A percentile compares a stretch with the other conserved stretches of the same genome.
phyloP scores from a whole-genome alignment of 2,888 invertebrate genomes.

The Standfussiana lucernea region DNA sequence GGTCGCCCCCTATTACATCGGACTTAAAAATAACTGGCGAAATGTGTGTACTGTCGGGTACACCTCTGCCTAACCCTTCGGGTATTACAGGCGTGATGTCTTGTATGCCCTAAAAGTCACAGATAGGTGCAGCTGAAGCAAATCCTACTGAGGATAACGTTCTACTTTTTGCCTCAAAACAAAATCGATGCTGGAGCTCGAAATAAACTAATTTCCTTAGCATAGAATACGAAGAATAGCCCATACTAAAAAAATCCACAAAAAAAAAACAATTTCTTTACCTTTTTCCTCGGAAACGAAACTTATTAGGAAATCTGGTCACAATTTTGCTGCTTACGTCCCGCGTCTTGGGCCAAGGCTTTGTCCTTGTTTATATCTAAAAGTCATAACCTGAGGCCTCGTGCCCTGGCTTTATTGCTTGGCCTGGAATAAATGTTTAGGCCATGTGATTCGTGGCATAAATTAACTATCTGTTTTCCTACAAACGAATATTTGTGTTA shows the following conservation, averaged over 20 bases:
- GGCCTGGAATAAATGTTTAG: conserved; percentile 4
- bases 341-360: conserved; percentile 2
- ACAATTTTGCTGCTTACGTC: not conserved
- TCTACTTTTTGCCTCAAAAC: not conserved
- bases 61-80: too few relatives aligned
- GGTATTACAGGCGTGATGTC: not conserved
- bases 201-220: too few relatives aligned
- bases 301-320: conserved; percentile 16
- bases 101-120: too few relatives aligned
- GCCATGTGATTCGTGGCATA: not conserved
- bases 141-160: too few relatives aligned
- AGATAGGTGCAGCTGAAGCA: too few relatives aligned
- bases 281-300: not conserved
- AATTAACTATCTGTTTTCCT: not conserved
- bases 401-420: not conserved
- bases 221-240: not conserved
- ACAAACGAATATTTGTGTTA: too few relatives aligned
- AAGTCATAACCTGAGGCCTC: not conserved
- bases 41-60: too few relatives aligned
- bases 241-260: too few relatives aligned
- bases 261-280: not conserved
- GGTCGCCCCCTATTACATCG: too few relatives aligned
- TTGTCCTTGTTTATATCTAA: conserved; percentile 29
- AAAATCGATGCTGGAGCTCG: not conserved
- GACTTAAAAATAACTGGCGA: too few relatives aligned